These are phyloP conservation scores for Drosophila pruinosa DNA, from an alignment of 1,140 invertebrate genomes.

Conservation along the genomic window DNA sequence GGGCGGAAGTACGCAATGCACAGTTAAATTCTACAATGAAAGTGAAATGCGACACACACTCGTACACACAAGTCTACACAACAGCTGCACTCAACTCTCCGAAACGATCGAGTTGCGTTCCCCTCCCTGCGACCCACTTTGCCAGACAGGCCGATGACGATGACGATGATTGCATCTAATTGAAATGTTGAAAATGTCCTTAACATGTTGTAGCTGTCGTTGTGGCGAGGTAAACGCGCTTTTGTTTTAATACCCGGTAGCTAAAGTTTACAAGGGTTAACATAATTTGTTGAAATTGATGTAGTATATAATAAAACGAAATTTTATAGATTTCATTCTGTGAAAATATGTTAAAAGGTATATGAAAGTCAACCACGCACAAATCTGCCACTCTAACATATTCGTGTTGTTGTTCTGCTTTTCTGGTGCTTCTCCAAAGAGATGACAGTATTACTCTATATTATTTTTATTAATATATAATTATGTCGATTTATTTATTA, in stretches of 20 bases:
- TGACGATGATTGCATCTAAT: constrained; percentile 69
- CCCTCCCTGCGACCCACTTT: not conserved
- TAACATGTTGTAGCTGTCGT: constrained; percentile 47
- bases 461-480: no score
- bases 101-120: constrained; percentile 12
- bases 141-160: constrained; percentile 12
- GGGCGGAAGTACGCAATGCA: constrained; percentile 76
- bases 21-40: constrained; percentile 65
- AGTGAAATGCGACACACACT: constrained; percentile 57
- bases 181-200: constrained; percentile 80
- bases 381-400: not conserved
- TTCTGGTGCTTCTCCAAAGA: constrained; percentile 3
- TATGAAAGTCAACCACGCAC: not conserved
- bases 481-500: no score
- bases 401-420: constrained; percentile 48
- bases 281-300: no score
- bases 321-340: no score
- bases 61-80: constrained; percentile 43
- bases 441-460: no score
- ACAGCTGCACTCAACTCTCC: constrained; percentile 42
- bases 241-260: not conserved
- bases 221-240: constrained; percentile 28
- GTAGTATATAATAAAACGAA: no score
- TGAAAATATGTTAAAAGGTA: no score
- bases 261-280: not conserved